Percentiles rank a stretch among this genome's conserved stretches.
Conservation (phyloP, 2,888 invertebrate species). For the Arctia plantaginis region DNA sequence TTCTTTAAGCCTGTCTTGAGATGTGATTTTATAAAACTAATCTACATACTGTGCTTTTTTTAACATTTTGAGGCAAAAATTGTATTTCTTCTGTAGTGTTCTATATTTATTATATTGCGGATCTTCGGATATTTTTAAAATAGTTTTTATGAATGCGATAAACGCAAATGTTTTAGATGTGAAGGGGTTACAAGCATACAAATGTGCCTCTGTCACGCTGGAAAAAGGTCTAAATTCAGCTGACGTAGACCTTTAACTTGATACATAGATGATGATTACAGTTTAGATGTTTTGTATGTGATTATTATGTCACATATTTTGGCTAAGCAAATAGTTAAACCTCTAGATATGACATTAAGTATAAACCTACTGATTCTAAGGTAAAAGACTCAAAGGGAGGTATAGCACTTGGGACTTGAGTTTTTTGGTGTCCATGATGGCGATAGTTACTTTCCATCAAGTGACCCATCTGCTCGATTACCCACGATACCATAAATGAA, state of each 20-base stretch:
- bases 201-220: background rate
- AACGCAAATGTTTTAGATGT: background rate
- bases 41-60: conserved; percentile 6
- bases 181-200: background rate
- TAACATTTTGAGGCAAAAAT: background rate
- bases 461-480: background rate
- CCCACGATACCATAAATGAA: background rate
- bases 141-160: background rate
- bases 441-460: background rate
- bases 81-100: background rate
- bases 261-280: background rate
- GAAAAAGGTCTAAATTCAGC: background rate
- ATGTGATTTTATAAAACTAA: background rate
- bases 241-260: background rate
- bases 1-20: background rate
- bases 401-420: too few species aligned
- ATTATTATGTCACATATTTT: too few species aligned
- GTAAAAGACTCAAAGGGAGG: too few species aligned
- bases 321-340: background rate
- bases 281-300: too few species aligned
- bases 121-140: background rate
- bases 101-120: background rate
- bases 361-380: background rate
- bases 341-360: background rate
- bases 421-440: background rate